Conservation (phyloP, 2,888 invertebrate genomes). For the Lumbricus terrestris region DNA sequence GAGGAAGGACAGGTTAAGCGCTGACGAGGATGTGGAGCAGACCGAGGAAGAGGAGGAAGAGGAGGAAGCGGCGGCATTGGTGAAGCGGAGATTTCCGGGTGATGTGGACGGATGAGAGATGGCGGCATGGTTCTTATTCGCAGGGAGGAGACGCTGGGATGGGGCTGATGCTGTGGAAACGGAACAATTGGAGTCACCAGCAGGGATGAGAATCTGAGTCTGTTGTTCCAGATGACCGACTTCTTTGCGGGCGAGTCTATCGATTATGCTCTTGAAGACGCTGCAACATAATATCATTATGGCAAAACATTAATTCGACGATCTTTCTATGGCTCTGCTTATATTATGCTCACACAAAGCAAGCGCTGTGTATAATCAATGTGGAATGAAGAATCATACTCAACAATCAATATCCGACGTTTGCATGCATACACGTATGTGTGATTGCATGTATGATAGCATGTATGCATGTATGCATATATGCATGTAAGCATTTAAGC, state of each 20-base stretch:
- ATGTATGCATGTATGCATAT: no score
- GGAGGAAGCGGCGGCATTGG: background rate
- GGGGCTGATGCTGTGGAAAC: background rate
- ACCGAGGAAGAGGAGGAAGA: background rate
- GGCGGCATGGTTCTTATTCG: background rate
- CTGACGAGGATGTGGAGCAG: background rate
- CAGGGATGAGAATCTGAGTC: background rate
- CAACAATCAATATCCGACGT: no score
- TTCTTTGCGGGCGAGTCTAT: background rate
- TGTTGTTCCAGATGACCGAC: background rate
- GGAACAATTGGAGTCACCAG: background rate
- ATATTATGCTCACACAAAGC: no score
- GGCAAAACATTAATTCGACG: conserved; percentile 28
- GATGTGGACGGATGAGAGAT: background rate
- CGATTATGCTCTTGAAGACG: conserved; percentile 8
- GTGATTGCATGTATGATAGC: no score
- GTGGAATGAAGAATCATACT: no score
- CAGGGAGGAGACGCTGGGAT: background rate
- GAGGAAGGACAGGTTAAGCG: background rate
- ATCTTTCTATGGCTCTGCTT: background rate
- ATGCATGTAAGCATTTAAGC: no score
- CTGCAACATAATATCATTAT: conserved; percentile 21
- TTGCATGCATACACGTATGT: no score
- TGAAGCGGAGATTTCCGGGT: no score
- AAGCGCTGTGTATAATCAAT: no score